Evolutionary conservation across 2,888 invertebrate species (phyloP), one percentile per base, ranked within the genome.

Genomic region (Eurytoma adleriae): DNA sequence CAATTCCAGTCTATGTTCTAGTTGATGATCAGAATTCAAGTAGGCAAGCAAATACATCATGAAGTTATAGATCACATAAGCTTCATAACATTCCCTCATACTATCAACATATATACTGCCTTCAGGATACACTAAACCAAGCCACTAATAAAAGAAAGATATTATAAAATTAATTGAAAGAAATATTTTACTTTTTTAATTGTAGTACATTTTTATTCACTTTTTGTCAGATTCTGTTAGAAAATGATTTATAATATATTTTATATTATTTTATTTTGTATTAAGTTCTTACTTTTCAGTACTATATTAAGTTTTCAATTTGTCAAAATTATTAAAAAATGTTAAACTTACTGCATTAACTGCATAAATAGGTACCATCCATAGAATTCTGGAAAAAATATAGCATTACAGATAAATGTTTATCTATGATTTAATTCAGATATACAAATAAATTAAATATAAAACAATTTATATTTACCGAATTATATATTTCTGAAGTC

Each of bases 301-400:
- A n/a, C n/a, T n/a, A n/a, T n/a, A n/a, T n/a, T n/a, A n/a, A n/a
- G n/a, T n/a, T 40, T 40, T 40, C 40, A 40, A 1, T 40, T 40
- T 30, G 5, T 30, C 30, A 3, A 40, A 40, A 40, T 40, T 40
- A 40, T 10, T 24, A 24, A 27, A 18, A 48, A 73, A 40, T 59
- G 24, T 78, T 52, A 64, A 87, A 93, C 95, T 94, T 93, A 96
- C 96, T 84, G 98, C 97, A 94, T 98, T 98, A 12, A 97, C 91
- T 59, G 98, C 97, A 93, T 98, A 98, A 86, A 98, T 98, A 82
- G 98, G 98, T 74, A 98, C 98, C 98, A 98, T 98, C 98, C 98
- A 98, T 85, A 98, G 90, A 90, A 98, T 96, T 90, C 97, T 96
- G 91, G 84, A 93, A 92, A 84, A 75, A 82, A 76, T 83, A 76